Evolutionary conservation across 2,113 vertebrate genomes (phyloP), one percentile per base, ranked within the genome.

Genomic region (Rhea pennata): DNA sequence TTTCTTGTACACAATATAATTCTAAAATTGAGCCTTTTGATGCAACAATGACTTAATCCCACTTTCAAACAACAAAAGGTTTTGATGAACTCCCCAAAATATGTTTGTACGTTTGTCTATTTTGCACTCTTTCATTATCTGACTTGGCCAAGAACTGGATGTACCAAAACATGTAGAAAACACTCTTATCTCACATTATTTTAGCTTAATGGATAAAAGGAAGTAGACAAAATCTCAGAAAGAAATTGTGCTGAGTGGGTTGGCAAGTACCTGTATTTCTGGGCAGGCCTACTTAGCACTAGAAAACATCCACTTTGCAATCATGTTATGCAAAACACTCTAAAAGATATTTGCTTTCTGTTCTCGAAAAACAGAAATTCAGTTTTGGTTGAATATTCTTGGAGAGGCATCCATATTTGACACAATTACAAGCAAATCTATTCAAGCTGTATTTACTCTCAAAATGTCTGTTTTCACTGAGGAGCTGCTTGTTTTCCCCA

Each of bases 281-380:
- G 31, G 59, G 81, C 27, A 66, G 51, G 31, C n/a, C 33, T 42
- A 16, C 0, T 0, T 67, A 84, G 54, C 7, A 44, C 12, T 21
- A 15, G 5, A 54, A 65, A 81, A 23, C 39, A 8, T 27, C 36
- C 26, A 59, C 29, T 15, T 56, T 1, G 0, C 9, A 62, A 81
- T 13, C 2, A 54, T 69, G 12, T 44, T 39, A 53, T 1, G 3
- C 10, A 46, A 69, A 53, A 21, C 77, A 50, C 21, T 23, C 27
- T 51, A 14, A 4, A 84, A 72, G 5, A 21, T 48, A 31, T 36
- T 78, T 74, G 39, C 24, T 87, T 87, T 66, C 84, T 77, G 20
- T 59, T 87, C 54, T 66, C 74, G 29, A 73, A 87, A 72, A 72
- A 39, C 26, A 31, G 15, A 39, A 53, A 59, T 59, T 12, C 51